Conservation (phyloP, 2,888 invertebrate species). For the Chaetoderma sp. region DNA sequence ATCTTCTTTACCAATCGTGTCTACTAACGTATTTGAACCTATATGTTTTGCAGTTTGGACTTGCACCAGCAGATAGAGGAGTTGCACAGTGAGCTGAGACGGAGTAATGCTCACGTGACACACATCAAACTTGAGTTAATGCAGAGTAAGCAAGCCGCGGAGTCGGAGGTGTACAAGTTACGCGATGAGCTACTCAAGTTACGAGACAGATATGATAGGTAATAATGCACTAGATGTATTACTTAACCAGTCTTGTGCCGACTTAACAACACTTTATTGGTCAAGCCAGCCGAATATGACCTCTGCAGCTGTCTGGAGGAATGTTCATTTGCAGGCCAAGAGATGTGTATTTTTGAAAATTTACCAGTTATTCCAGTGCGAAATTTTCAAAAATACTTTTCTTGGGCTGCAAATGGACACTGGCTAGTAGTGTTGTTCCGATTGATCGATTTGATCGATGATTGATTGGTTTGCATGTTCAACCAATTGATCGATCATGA, state of each 20-base stretch:
- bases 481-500: too few species aligned
- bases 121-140: conserved; percentile 89
- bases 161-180: conserved; percentile 80
- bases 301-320: too few species aligned
- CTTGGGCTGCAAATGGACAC: too few species aligned
- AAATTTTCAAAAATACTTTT: too few species aligned
- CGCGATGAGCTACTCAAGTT: conserved; percentile 87
- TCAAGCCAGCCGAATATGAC: background rate
- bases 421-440: too few species aligned
- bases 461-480: too few species aligned
- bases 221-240: conserved; percentile 19
- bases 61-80: conserved; percentile 89
- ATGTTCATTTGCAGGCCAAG: too few species aligned
- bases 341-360: too few species aligned
- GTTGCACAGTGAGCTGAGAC: conserved; percentile 83
- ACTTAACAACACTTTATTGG: background rate
- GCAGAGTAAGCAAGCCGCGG: conserved; percentile 78
- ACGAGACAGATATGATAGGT: conserved; percentile 94
- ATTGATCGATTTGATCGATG: too few species aligned
- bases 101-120: conserved; percentile 85
- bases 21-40: too few species aligned
- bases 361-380: too few species aligned
- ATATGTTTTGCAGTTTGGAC: conserved; percentile 74
- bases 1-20: too few species aligned
- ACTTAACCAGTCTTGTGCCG: background rate